Evolutionary conservation across 2,888 invertebrate species (phyloP), one percentile per base, ranked within the genome.

Genomic region (Oeneis ivallda): DNA sequence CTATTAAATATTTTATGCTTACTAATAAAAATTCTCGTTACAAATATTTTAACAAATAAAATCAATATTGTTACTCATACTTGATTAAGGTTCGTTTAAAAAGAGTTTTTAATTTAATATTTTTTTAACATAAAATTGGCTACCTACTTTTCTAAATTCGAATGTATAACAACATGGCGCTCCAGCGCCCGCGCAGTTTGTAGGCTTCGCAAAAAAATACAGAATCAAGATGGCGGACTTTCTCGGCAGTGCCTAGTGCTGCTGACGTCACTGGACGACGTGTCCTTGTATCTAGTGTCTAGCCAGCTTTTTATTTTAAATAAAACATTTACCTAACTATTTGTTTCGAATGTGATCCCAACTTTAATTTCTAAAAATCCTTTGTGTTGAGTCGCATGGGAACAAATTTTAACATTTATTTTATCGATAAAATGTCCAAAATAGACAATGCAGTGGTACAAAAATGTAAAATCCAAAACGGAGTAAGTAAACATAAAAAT

Each of bases 261-360:
- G 79, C 86, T 92, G 91, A 92, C 92, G 91, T 92, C 92, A 92
- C 85, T 72, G 84, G 80, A 83, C 85, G 86, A 87, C 87, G 89
- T 90, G 89, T 86, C 89, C 89, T 87, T 86, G 86, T 79, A 73
- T 75, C 73, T 78, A 83, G 74, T 78, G 72, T 79, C 86, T 88
- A 89, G 82, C 78, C 80, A 73, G 72, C 70, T 75, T 78, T 73
- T 73, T 74, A 72, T 72, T 77, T 69, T 71, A 76, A 72, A 78
- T 76, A 79, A 75, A 75, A 76, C 76, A 50, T 70, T 64, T 74
- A 49, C 32, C 50, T 62, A 56, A 50, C 39, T 19, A 52, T 61
- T 67, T 71, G 69, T 73, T 74, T 68, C 66, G 45, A 58, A 47
- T 65, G 64, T 64, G 64, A 71, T 70, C 71, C 69, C 71, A 72